phyloP scores from a whole-genome alignment of 2,888 invertebrate genomes.

The Sipha maydis region DNA sequence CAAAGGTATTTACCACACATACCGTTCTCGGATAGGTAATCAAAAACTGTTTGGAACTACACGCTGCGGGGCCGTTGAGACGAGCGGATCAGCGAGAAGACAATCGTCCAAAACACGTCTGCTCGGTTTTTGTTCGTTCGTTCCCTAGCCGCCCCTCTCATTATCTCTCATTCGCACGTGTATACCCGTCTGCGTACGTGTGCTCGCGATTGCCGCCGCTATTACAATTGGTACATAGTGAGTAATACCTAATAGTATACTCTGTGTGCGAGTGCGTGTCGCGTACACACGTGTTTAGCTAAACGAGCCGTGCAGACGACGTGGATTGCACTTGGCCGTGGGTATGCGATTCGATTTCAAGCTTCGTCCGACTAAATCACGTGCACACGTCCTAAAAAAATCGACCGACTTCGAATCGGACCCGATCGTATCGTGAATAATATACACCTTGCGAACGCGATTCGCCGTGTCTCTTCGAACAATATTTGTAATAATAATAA shows the following conservation, averaged over 20 bases:
- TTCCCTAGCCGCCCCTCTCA: background rate
- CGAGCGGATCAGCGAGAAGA: too few species aligned
- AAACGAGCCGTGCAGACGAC: slow-evolving; percentile 42
- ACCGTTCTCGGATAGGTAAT: too few species aligned
- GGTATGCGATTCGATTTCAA: slow-evolving; percentile 20
- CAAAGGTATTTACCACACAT: too few species aligned
- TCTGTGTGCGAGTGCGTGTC: background rate
- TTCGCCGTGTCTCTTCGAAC: background rate
- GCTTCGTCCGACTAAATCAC: background rate
- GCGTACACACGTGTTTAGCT: background rate
- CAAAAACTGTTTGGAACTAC: too few species aligned
- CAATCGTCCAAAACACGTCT: too few species aligned
- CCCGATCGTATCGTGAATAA: too few species aligned
- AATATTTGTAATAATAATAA: background rate
- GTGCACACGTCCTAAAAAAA: background rate
- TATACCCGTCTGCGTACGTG: too few species aligned
- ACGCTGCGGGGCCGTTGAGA: too few species aligned
- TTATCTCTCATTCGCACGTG: too few species aligned
- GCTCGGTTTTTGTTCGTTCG: background rate
- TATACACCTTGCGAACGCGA: background rate
- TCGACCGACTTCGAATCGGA: background rate
- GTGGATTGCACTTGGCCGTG: background rate
- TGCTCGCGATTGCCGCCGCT: too few species aligned
- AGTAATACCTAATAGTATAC: background rate
- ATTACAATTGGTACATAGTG: too few species aligned